Conservation (phyloP, 2,888 invertebrate species). For the Aphrophora alni region DNA sequence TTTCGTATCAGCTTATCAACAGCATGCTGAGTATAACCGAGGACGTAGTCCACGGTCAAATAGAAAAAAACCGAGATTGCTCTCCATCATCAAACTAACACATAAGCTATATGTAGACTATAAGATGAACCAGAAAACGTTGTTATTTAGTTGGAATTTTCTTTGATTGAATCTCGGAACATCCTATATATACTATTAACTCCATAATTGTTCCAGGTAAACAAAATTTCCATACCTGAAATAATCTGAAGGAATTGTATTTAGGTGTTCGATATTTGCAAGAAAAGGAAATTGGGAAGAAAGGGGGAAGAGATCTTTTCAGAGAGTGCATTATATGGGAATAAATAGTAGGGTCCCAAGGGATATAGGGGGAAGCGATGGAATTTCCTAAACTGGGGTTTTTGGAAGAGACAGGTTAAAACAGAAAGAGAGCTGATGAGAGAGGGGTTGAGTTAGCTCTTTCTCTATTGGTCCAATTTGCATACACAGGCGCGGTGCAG, state of each 20-base stretch:
- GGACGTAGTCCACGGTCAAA: too few species aligned
- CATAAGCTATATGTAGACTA: too few species aligned
- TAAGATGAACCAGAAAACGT: too few species aligned
- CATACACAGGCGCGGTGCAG: conserved; percentile 27
- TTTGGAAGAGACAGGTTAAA: conserved; percentile 10
- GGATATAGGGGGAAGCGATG: conserved; percentile 15
- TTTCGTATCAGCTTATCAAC: too few species aligned
- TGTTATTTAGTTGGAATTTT: too few species aligned
- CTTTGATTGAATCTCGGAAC: too few species aligned
- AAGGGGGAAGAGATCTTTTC: conserved; percentile 13
- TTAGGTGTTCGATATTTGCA: neutral
- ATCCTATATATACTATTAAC: neutral
- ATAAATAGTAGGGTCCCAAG: conserved; percentile 32
- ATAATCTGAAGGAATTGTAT: neutral
- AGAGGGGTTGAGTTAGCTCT: conserved; percentile 18
- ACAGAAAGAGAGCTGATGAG: conserved; percentile 6
- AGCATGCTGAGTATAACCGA: too few species aligned
- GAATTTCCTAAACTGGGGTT: conserved; percentile 24
- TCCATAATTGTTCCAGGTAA: neutral
- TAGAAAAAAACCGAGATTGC: too few species aligned
- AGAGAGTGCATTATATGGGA: conserved; percentile 34
- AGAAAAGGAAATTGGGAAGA: neutral
- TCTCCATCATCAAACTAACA: too few species aligned
- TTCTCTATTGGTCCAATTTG: conserved; percentile 36
- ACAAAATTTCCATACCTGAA: neutral